A percentile compares a stretch with the other conserved stretches of the same genome.
Conservation (phyloP, 2,797 vertebrate genomes). For the Clarias laeviceps region DNA sequence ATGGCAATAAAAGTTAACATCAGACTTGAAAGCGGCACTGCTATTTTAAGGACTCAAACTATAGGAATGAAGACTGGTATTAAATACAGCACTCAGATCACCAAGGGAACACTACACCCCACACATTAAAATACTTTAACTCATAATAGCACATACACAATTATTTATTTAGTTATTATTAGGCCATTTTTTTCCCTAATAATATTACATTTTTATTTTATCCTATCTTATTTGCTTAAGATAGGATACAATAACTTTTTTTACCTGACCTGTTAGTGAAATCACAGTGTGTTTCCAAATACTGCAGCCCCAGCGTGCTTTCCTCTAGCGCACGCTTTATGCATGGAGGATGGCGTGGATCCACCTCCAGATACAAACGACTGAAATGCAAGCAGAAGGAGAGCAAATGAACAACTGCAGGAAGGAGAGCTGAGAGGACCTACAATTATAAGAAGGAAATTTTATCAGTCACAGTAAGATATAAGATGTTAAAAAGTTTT, state of each 20-base stretch:
- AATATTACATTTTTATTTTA: no score
- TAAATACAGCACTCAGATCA: neutral
- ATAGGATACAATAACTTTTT: neutral
- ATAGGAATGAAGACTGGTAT: neutral
- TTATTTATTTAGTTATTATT: no score
- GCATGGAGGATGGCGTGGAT: conserved; percentile 85
- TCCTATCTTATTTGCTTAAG: neutral
- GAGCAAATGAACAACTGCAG: neutral
- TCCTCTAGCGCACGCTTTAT: conserved; percentile 78
- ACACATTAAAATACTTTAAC: neutral
- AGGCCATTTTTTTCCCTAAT: no score
- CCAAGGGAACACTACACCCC: neutral
- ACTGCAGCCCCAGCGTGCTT: conserved; percentile 68
- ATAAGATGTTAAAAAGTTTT: conserved; percentile 1
- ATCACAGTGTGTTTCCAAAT: conserved; percentile 76
- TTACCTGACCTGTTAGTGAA: conserved; percentile 83
- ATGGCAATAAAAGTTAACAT: neutral
- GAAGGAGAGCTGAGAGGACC: conserved; percentile 9
- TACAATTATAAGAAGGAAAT: neutral
- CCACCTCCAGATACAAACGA: conserved; percentile 90
- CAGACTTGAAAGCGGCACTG: neutral
- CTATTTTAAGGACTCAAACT: neutral
- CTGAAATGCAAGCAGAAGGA: conserved; percentile 66
- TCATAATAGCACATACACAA: no score
- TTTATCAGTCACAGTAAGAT: neutral